Evolutionary conservation across 2,888 invertebrate genomes (phyloP), one percentile per base, ranked within the genome.

Genomic region (Clunio marinus): DNA sequence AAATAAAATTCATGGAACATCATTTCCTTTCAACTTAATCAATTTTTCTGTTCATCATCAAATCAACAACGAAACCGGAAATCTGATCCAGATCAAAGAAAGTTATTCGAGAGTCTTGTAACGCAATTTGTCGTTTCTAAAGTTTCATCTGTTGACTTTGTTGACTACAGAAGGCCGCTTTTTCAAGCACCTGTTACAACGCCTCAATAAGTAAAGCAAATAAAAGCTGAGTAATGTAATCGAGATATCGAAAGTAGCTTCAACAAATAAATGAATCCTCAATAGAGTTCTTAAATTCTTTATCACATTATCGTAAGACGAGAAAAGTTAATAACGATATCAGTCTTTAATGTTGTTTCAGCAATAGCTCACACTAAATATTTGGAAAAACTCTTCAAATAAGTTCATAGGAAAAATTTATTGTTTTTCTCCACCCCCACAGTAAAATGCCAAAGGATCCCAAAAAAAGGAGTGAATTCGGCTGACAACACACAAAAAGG

Each of bases 101-200:
- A 51, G 25, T 55, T 25, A 62, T n/a, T n/a, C n/a, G n/a, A n/a
- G n/a, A 45, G 57, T 22, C 51, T 7, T 57, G n/a, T 57, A 22
- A 57, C 51, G 17, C 51, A 51, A 65, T 65, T 65, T 65, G 55
- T 55, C 27, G 55, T 28, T 3, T 24, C 27, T 27, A 57, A 51
- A 57, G 27, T 27, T 57, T 57, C 27, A 27, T 55, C 24, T 55
- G 24, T 13, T 17, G 5, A 5, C 24, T 22, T 22, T 10, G 32
- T 55, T 5, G 4, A 5, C 17, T 5, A 7, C 22, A 32, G 8
- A 57, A 27, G 15, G 22, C 5, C 24, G 13, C 2, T 27, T n/a
- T n/a, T 13, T 63, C 45, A 46, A 66, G 55, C 66, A 66, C 66
- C 66, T 66, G 66, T 66, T 66, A 66, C 66, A 66, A 66, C 46